A percentile compares a stretch with the other conserved stretches of the same genome.
phyloP scores from a whole-genome alignment of 1,140 invertebrate genomes.

The Pseudomyrmex pallidus region DNA sequence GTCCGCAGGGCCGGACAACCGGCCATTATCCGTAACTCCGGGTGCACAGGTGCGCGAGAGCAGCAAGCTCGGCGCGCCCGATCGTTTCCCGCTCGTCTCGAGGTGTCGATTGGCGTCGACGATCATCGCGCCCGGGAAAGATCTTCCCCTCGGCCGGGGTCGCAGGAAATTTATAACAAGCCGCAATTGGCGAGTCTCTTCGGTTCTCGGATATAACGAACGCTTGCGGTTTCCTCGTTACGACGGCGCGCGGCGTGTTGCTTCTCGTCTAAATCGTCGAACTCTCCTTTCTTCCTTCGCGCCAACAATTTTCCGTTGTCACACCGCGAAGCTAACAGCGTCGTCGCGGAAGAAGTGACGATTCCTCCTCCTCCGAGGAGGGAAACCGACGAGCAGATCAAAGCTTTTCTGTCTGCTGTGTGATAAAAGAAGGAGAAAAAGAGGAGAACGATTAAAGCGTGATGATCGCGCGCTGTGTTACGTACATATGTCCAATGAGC shows the following conservation, averaged over 20 bases:
- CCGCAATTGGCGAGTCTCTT: background rate
- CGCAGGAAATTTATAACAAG: slow-evolving; percentile 1
- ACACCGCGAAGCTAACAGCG: background rate
- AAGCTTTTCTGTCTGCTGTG: background rate
- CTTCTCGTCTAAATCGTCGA: background rate
- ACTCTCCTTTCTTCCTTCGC: background rate
- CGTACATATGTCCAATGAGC: too few species aligned
- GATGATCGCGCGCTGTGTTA: too few species aligned
- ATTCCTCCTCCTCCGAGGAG: too few species aligned
- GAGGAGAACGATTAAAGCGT: slow-evolving; percentile 24
- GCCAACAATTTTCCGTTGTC: background rate
- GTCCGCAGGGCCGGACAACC: slow-evolving; percentile 69
- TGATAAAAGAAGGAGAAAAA: background rate
- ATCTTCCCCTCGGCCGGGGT: background rate
- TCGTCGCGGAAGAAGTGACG: too few species aligned
- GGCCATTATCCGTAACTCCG: slow-evolving; percentile 62
- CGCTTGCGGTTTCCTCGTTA: slow-evolving; percentile 18
- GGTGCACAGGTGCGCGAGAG: slow-evolving; percentile 66
- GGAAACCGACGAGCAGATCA: too few species aligned
- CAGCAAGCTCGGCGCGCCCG: background rate
- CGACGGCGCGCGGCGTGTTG: background rate
- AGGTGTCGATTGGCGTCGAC: background rate
- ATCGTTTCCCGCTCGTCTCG: slow-evolving; percentile 22
- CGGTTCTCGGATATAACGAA: too few species aligned
- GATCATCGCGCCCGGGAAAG: background rate